These are phyloP conservation scores for Asbolus verrucosus DNA, from an alignment of 1,140 invertebrate species.

Conservation along the genomic window DNA sequence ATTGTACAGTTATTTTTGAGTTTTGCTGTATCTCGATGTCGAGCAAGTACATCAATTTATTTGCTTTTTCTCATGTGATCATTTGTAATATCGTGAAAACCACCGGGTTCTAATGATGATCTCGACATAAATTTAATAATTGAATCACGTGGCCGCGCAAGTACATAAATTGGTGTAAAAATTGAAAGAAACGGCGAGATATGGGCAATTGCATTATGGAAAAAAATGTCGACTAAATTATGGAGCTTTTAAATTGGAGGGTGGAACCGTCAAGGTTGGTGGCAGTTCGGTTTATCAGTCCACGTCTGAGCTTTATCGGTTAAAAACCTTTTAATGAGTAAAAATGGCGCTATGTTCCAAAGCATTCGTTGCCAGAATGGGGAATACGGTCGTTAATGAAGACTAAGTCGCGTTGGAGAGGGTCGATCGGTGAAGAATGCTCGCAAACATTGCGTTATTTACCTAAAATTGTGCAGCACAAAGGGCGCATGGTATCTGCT, in stretches of 20 bases:
- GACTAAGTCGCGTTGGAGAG: slow-evolving; percentile 32
- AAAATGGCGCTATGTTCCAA: slow-evolving; percentile 31
- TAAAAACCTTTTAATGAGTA: slow-evolving; percentile 38
- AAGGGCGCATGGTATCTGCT: slow-evolving; percentile 54
- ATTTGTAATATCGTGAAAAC: too few relatives aligned
- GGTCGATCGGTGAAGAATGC: slow-evolving; percentile 27
- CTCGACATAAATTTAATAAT: too few relatives aligned
- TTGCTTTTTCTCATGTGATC: too few relatives aligned
- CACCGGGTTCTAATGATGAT: too few relatives aligned
- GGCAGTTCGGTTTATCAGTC: slow-evolving; percentile 26
- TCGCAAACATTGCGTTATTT: slow-evolving; percentile 30
- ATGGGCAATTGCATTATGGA: too few relatives aligned
- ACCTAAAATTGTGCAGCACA: slow-evolving; percentile 41
- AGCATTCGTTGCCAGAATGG: slow-evolving; percentile 22
- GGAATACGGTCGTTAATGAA: slow-evolving; percentile 30
- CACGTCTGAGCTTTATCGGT: slow-evolving; percentile 38
- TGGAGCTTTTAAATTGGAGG: neutral
- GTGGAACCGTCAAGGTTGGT: slow-evolving; percentile 11
- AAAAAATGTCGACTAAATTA: too few relatives aligned
- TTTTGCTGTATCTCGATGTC: neutral
- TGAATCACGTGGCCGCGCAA: too few relatives aligned
- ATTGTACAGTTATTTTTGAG: neutral
- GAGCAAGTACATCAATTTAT: too few relatives aligned
- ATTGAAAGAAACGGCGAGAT: slow-evolving; percentile 10
- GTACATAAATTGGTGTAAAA: too few relatives aligned